Evolutionary conservation across 2,888 invertebrate species (phyloP), one percentile per base, ranked within the genome.

Genomic region (Lepidonotus clava): DNA sequence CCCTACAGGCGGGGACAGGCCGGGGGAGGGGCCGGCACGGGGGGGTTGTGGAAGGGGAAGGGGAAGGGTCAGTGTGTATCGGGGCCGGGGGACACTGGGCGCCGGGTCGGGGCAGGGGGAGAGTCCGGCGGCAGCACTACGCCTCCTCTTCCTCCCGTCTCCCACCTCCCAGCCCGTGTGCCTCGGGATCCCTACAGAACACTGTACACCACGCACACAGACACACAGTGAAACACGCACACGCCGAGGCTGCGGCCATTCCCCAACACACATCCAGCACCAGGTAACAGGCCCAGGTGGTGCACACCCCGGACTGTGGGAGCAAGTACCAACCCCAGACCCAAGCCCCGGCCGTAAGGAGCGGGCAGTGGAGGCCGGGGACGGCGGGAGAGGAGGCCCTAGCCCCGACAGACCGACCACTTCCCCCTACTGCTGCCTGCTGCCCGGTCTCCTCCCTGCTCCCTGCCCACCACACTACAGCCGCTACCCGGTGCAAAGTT

Each of bases 401-500:
- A n/a, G n/a, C n/a, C n/a, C n/a, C n/a, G n/a, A n/a, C n/a, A n/a
- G n/a, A n/a, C n/a, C n/a, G n/a, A n/a, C n/a, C n/a, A n/a, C n/a
- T n/a, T n/a, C 51, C 51, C 51, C 11, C 51, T 21, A 51, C 51
- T 51, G 51, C 11, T 51, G 51, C 14, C 51, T 14, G 51, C n/a
- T n/a, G n/a, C 51, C 14, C 21, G 11, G 21, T n/a, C 21, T 51
- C 51, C 21, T 21, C 51, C 11, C 51, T 51, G 11, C 51, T 51
- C 11, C 51, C 51, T 51, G 14, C 51, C 21, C 51, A 11, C 21
- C 51, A 11, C 21, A 14, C 51, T 51, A 51, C 51, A 51, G 51
- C 51, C 21, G 11, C 51, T 14, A 18, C 11, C 46, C 11, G 80
- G 80, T 80, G 80, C 80, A 80, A 80, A 80, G 18, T 41, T 80